Percentiles rank a stretch among this genome's conserved stretches.
Conservation (phyloP, 2,113 vertebrate species). For the Mesocricetus auratus region DNA sequence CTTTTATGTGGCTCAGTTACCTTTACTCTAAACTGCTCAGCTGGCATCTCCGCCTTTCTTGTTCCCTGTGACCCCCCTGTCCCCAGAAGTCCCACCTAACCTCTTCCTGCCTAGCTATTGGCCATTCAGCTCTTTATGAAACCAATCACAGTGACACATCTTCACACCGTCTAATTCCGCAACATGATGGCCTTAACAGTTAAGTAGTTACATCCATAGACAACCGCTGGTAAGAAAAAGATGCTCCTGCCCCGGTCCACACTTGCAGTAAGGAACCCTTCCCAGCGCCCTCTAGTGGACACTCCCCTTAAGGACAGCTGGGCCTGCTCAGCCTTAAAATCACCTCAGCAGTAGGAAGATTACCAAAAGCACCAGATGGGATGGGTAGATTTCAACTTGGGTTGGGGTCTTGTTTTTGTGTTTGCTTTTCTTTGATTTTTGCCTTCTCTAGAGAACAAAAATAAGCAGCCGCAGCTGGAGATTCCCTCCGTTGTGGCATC, state of each 20-base stretch:
- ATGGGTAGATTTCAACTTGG: background rate
- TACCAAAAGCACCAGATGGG: background rate
- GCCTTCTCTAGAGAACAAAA: background rate
- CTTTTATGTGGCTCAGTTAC: background rate
- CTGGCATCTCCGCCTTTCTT: background rate
- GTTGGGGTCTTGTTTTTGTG: background rate
- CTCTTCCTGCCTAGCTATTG: background rate
- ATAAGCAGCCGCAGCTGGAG: background rate
- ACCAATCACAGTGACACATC: background rate
- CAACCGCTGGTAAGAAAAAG: background rate
- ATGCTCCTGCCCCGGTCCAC: background rate
- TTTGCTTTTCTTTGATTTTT: background rate
- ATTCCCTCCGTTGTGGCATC: background rate
- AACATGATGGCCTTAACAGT: background rate
- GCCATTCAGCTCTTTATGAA: background rate
- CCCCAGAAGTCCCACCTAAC: background rate
- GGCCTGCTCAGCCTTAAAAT: background rate
- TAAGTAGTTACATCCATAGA: background rate
- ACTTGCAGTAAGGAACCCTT: background rate
- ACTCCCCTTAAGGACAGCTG: background rate
- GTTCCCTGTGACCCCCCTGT: background rate
- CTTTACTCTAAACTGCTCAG: background rate
- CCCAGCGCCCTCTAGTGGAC: conserved; percentile 66
- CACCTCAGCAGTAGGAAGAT: background rate
- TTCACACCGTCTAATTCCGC: background rate